These are phyloP conservation scores for Wasmannia auropunctata DNA, from an alignment of 1,140 invertebrate genomes.

Conservation along the genomic window DNA sequence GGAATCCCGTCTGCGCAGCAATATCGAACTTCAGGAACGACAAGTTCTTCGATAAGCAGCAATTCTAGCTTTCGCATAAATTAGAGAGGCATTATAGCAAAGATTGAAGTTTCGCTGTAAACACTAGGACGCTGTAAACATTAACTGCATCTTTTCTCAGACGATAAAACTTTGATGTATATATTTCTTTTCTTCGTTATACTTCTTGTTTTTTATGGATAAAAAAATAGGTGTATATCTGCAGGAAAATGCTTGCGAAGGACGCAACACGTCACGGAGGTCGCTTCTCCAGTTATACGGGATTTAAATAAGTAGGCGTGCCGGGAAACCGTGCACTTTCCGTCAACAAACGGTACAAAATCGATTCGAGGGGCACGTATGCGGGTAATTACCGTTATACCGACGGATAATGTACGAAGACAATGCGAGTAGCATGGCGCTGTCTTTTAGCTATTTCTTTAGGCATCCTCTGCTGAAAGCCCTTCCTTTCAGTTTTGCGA, in stretches of 20 bases:
- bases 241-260: neutral
- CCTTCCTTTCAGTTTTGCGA: neutral
- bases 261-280: neutral
- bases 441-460: neutral
- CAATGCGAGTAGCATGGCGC: slow-evolving; percentile 5
- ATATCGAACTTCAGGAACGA: neutral
- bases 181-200: neutral
- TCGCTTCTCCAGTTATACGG: slow-evolving; percentile 22
- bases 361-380: slow-evolving; percentile 17
- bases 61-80: neutral
- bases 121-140: too few relatives aligned
- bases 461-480: neutral
- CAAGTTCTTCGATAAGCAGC: neutral
- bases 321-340: slow-evolving; percentile 43
- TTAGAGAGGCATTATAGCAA: neutral
- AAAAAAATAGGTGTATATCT: neutral
- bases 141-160: neutral
- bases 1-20: neutral
- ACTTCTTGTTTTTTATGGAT: neutral
- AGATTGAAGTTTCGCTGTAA: neutral
- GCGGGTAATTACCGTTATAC: slow-evolving; percentile 64
- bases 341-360: slow-evolving; percentile 47
- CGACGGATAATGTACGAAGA: neutral
- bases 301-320: slow-evolving; percentile 40
- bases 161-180: neutral